These are phyloP conservation scores for Lepidochrysops patricia DNA, from an alignment of 2,888 invertebrate species.

Conservation along the genomic window DNA sequence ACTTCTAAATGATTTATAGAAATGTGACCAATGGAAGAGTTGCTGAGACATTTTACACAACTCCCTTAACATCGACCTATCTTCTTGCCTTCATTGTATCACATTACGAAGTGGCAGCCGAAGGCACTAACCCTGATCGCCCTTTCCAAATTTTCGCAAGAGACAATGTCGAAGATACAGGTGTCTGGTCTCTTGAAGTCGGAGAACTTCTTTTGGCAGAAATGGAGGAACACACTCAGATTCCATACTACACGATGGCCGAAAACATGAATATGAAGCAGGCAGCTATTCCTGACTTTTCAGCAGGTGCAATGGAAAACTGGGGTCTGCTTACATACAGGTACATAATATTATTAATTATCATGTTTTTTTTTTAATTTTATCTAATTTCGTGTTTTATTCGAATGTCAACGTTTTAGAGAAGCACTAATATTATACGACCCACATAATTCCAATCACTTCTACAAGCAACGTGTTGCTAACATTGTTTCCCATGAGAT, in stretches of 20 bases:
- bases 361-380: neutral
- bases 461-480: constrained; percentile 77
- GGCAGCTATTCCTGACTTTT: constrained; percentile 85
- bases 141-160: constrained; percentile 63
- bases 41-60: constrained; percentile 65
- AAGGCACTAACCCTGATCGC: constrained; percentile 29
- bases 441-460: constrained; percentile 58
- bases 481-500: constrained; percentile 84
- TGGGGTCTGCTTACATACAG: constrained; percentile 88
- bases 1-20: constrained; percentile 24
- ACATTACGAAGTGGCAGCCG: constrained; percentile 70
- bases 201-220: constrained; percentile 59
- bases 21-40: constrained; percentile 37
- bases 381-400: constrained; percentile 3
- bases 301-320: constrained; percentile 89
- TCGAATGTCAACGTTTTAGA: too few relatives aligned
- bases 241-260: constrained; percentile 69
- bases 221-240: constrained; percentile 75
- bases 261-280: constrained; percentile 74
- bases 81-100: constrained; percentile 89
- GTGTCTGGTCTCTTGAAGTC: constrained; percentile 56
- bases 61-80: constrained; percentile 85
- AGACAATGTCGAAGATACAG: constrained; percentile 47
- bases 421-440: constrained; percentile 76
- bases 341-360: constrained; percentile 38